Evolutionary conservation across 2,113 vertebrate species (phyloP).

Genomic region (Ochotona princeps): DNA sequence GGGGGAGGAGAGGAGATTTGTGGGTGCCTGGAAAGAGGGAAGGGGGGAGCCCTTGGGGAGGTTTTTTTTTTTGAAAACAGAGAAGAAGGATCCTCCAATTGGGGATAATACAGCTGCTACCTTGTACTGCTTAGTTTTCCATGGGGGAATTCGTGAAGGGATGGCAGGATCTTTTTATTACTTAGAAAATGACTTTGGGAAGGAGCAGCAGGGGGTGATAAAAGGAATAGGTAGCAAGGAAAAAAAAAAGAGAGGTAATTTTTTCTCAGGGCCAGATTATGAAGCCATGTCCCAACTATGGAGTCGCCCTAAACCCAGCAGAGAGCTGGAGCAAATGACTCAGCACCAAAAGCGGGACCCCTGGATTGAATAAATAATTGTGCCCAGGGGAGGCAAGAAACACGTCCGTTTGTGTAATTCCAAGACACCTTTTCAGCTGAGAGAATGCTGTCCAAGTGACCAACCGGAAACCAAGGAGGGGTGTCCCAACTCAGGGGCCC

Average conservation of each 20-base stretch:
- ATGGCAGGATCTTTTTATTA: background rate
- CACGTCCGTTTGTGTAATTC: background rate
- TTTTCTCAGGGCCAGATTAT: background rate
- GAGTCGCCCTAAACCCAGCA: background rate
- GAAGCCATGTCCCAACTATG: conserved; percentile 11
- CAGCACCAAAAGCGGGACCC: background rate
- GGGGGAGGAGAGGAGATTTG: too few species aligned
- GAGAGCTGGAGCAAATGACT: conserved; percentile 15
- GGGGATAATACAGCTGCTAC: background rate
- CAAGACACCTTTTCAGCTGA: background rate
- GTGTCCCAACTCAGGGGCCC: background rate
- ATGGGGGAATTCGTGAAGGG: background rate
- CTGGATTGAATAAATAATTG: conserved; percentile 47
- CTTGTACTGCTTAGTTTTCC: conserved; percentile 14
- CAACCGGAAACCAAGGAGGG: background rate
- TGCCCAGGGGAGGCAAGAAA: conserved; percentile 1
- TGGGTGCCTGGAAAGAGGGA: background rate
- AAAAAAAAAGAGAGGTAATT: background rate
- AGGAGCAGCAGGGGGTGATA: background rate
- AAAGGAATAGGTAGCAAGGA: background rate
- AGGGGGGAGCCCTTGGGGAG: background rate
- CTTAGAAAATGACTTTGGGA: conserved; percentile 32
- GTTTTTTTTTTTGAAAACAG: conserved; percentile 17
- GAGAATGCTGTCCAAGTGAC: conserved; percentile 33
- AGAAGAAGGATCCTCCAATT: background rate